A percentile compares a stretch with the other conserved stretches of the same genome.
These are phyloP conservation scores for Platorchestia sp. DNA, from an alignment of 1,140 invertebrate genomes.

Conservation along the genomic window DNA sequence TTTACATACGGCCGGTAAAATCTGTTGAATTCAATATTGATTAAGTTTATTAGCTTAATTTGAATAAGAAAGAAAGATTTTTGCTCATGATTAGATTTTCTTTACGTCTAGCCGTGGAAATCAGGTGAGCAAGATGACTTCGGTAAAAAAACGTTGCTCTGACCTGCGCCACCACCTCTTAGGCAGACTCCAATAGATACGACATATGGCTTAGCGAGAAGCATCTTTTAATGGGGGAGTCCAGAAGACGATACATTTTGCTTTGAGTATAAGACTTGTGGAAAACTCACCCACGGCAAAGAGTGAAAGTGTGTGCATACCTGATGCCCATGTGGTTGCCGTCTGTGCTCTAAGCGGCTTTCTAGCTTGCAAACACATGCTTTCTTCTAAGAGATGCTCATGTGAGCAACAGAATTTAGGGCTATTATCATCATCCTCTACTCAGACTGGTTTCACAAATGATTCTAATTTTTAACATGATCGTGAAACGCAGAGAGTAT, in stretches of 20 bases:
- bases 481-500: no score
- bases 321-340: neutral
- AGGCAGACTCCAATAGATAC: neutral
- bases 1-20: no score
- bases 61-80: no score
- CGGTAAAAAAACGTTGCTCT: neutral
- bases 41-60: no score
- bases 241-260: neutral
- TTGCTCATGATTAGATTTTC: neutral
- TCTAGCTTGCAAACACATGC: constrained; percentile 6
- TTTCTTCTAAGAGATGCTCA: neutral
- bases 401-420: neutral
- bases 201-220: neutral
- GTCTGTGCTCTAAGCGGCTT: neutral
- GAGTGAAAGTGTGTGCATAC: neutral
- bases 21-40: no score
- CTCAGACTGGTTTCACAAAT: neutral
- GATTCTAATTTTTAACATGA: no score
- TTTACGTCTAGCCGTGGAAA: neutral
- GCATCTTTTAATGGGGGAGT: neutral
- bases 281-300: neutral
- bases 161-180: neutral
- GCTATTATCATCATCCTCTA: neutral
- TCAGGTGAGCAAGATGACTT: neutral
- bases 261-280: neutral